phyloP scores from a whole-genome alignment of 1,140 invertebrate species.

The Camponotus pennsylvanicus region DNA sequence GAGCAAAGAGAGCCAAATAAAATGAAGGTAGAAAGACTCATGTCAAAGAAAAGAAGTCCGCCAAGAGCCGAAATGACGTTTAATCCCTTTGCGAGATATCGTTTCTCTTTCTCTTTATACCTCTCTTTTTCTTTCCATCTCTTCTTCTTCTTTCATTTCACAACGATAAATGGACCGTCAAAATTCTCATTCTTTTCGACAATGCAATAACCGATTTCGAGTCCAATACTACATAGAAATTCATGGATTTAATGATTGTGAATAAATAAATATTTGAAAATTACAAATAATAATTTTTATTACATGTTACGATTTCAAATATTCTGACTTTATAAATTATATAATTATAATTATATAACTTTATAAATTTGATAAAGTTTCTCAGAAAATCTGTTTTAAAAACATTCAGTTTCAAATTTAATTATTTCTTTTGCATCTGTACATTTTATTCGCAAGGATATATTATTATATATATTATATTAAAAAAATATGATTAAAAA shows the following conservation, averaged over 20 bases:
- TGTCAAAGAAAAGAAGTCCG: slow-evolving; percentile 2
- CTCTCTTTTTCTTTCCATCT: too few relatives aligned
- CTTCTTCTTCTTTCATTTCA: slow-evolving; percentile 26
- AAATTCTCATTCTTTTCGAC: slow-evolving; percentile 34
- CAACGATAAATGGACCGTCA: slow-evolving; percentile 67
- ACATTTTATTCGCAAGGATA: not conserved
- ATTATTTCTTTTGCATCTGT: not conserved
- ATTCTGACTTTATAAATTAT: not conserved
- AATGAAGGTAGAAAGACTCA: not conserved
- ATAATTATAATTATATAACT: too few relatives aligned
- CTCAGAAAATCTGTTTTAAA: not conserved
- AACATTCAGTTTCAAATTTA: not conserved
- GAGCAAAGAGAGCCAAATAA: slow-evolving; percentile 39
- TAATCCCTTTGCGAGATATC: slow-evolving; percentile 54
- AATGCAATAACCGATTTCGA: slow-evolving; percentile 7
- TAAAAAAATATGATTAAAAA: not conserved
- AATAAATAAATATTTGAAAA: slow-evolving; percentile 13
- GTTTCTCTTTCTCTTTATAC: not conserved
- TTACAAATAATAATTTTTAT: slow-evolving; percentile 9
- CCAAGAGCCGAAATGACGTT: slow-evolving; percentile 44
- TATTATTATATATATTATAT: not conserved
- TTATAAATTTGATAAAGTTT: not conserved
- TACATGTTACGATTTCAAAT: not conserved
- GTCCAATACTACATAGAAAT: not conserved
- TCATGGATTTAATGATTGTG: not conserved